Base-by-base conservation (phyloP, 2,113 vertebrate genomes). In the Coptodon rendalli region DNA sequence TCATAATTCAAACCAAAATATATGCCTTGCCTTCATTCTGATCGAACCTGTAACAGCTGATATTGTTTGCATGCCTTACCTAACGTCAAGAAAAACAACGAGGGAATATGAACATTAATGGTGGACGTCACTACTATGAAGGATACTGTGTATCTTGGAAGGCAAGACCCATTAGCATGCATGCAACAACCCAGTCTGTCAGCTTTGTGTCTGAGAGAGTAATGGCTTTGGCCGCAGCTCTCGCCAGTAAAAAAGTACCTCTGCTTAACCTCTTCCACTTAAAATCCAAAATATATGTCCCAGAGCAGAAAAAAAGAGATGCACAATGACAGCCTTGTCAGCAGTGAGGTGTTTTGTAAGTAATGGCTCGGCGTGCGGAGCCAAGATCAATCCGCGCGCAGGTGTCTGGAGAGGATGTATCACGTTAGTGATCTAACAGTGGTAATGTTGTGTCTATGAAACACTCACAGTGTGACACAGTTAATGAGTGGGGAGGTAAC, bases 111-210 rank as follows among this genome's bases (percentile, higher is more conserved):
- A 91, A 90, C 82, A 50, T 73, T 90, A 93, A 95, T 90, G 81
- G 88, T 81, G 84, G 48, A 90, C 83, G 88, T 94, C 93, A 89
- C 88, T 54, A 38, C 82, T 80, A 68, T 95, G 90, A 95, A 93
- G 87, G 88, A 95, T 91, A 79, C 59, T 94, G 93, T 95, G 78
- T 95, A 57, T 95, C 90, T 96, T 95, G 94, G 95, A 95, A 90
- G 89, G 92, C 82, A 87, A 53, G 89, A 68, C 2, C 82, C 88
- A 90, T 95, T 92, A 93, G 89, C 85, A 90, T 90, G 89, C 27
- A 38, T 93, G 82, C 87, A 92, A 93, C 86, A 89, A 89, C 87
- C 80, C 48, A 13, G 83, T 93, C 91, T 90, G 93, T 96, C 91
- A 94, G 83, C 85, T 91, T 88, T 91, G 90, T 88, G 91, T 93